Evolutionary conservation across 2,888 invertebrate genomes (phyloP), one percentile per base, ranked within the genome.

Genomic region (Lithodes maja): DNA sequence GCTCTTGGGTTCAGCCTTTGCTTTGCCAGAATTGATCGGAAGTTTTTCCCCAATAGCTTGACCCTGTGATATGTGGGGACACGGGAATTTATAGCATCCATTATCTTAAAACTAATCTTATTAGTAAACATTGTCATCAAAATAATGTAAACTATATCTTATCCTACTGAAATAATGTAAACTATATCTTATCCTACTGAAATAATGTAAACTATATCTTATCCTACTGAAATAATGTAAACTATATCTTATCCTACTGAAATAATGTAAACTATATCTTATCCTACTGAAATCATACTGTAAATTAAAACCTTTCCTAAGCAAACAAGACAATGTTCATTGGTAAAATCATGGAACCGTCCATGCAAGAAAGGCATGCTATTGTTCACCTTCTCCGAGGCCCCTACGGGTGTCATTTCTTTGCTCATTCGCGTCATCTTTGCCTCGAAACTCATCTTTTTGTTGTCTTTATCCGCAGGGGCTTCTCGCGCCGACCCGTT

Each of bases 351-450:
- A n/a, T 17, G 71, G n/a, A 71, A 71, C 3, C n/a, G 71, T n/a
- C 69, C 88, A 81, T 89, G 88, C 88, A 89, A 81, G 81, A 85
- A 89, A 74, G 79, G 85, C 88, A 89, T 89, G 88, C 88, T 85
- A 61, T 61, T 89, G 75, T 82, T 89, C 88, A 89, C 88, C 88
- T 89, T 89, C 77, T 89, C 88, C 52, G 88, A 68, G 81, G 88
- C 81, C 78, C 77, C 78, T 77, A 79, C 88, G n/a, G 81, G 17
- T 55, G 88, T 55, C 83, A 83, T 84, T 80, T 71, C 85, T 85
- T 81, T 80, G 55, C 71, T 53, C 75, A 89, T 85, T 17, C 80
- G 75, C 88, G 69, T 85, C 88, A 89, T 89, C 75, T 83, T 89
- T 84, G 80, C 80, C 53, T 89, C 85, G 88, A 89, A 89, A 75